phyloP scores from a whole-genome alignment of 2,797 vertebrate species.

The Neosilurus hyrtlii region DNA sequence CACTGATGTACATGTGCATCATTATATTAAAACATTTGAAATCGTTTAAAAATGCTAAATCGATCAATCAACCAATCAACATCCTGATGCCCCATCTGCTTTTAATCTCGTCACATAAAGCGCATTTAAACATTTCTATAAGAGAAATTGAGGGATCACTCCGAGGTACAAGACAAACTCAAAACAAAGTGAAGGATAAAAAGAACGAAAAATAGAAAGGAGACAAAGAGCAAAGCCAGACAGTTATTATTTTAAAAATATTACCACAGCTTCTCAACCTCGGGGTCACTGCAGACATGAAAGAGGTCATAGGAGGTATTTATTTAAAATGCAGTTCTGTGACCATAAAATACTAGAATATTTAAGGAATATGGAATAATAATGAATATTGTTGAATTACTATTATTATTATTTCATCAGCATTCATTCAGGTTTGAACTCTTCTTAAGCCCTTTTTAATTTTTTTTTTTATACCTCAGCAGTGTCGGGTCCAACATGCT shows the following conservation, averaged over 20 bases:
- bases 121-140: not conserved
- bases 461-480: not conserved
- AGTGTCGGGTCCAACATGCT: not conserved
- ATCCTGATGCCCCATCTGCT: not conserved
- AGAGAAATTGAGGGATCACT: not conserved
- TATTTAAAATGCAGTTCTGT: not conserved
- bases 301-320: not conserved
- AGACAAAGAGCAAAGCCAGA: not conserved
- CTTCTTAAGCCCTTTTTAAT: no score
- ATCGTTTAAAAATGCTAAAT: no score
- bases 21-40: not conserved
- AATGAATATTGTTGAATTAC: not conserved
- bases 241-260: not conserved
- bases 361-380: not conserved
- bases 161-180: not conserved
- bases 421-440: not conserved
- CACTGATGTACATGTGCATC: not conserved
- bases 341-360: not conserved
- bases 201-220: slow-evolving; percentile 1
- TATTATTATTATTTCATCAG: slow-evolving; percentile 3
- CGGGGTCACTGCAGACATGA: not conserved
- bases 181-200: not conserved
- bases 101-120: not conserved
- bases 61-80: no score
- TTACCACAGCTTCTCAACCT: not conserved